Evolutionary conservation across 2,888 invertebrate species (phyloP).

Genomic region (Archips crataeganus): DNA sequence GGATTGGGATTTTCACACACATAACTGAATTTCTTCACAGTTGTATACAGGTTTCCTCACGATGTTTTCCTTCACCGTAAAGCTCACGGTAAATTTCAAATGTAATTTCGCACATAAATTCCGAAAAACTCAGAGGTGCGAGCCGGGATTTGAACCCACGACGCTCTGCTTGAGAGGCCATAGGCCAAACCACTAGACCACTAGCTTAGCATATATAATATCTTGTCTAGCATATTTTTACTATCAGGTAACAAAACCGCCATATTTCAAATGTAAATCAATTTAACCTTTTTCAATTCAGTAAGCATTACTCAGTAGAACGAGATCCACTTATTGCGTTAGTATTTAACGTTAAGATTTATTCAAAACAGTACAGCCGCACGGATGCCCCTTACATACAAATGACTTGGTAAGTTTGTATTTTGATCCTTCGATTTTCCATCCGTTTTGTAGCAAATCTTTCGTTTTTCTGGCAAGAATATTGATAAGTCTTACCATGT

Average conservation of each 20-base stretch:
- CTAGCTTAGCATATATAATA: no score
- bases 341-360: constrained; percentile 76
- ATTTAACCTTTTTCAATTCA: constrained; percentile 76
- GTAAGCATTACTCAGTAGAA: constrained; percentile 66
- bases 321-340: constrained; percentile 73
- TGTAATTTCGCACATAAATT: no score
- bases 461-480: constrained; percentile 21
- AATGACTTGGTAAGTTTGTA: constrained; percentile 56
- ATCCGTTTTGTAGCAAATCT: constrained; percentile 28
- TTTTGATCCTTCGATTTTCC: constrained; percentile 46
- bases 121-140: no score
- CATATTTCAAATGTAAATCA: constrained; percentile 67
- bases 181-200: no score
- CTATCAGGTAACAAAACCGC: not conserved
- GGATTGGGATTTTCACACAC: no score
- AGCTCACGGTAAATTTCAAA: no score
- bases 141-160: no score
- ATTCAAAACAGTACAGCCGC: constrained; percentile 74
- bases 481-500: constrained; percentile 1
- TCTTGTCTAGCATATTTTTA: no score
- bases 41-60: no score
- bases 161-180: no score
- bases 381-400: constrained; percentile 65
- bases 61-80: no score
- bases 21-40: no score